Conservation (phyloP, 2,797 vertebrate species). For the Sphenopsis melanotis region DNA sequence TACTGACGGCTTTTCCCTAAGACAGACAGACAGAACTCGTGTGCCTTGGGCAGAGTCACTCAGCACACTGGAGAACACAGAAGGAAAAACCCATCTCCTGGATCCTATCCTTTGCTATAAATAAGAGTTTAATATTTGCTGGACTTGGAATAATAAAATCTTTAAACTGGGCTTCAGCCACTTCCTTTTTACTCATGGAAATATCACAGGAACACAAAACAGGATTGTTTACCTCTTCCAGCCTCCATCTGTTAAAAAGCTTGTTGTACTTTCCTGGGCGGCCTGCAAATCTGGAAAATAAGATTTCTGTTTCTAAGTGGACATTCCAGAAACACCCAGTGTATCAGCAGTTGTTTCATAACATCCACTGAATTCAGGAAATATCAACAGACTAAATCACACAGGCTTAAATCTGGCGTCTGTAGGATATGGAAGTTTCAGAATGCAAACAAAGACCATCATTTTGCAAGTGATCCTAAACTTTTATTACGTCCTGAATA, state of each 20-base stretch:
- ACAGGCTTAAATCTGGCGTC: not conserved
- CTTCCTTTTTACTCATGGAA: not conserved
- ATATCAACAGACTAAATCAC: not conserved
- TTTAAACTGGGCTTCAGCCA: not conserved
- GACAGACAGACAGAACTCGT: not conserved
- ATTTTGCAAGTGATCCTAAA: not conserved
- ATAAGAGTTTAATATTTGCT: not conserved
- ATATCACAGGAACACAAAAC: not conserved
- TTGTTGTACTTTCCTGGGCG: constrained; percentile 98
- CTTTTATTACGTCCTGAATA: not conserved
- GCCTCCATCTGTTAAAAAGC: constrained; percentile 96
- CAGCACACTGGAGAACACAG: not conserved
- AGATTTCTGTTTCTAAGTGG: constrained; percentile 51
- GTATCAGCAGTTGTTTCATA: not conserved
- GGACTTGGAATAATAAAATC: not conserved
- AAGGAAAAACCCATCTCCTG: not conserved
- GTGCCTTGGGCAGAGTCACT: not conserved
- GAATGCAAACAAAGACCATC: not conserved
- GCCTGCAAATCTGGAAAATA: constrained; percentile 88
- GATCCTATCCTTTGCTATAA: not conserved
- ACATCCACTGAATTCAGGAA: not conserved
- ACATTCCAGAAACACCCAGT: not conserved
- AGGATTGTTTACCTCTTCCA: constrained; percentile 90
- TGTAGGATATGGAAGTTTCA: not conserved
- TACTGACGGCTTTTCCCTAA: not conserved